A percentile compares a stretch with the other conserved stretches of the same genome.
Conservation (phyloP, 2,888 invertebrate genomes). For the Eupsilia transversa region DNA sequence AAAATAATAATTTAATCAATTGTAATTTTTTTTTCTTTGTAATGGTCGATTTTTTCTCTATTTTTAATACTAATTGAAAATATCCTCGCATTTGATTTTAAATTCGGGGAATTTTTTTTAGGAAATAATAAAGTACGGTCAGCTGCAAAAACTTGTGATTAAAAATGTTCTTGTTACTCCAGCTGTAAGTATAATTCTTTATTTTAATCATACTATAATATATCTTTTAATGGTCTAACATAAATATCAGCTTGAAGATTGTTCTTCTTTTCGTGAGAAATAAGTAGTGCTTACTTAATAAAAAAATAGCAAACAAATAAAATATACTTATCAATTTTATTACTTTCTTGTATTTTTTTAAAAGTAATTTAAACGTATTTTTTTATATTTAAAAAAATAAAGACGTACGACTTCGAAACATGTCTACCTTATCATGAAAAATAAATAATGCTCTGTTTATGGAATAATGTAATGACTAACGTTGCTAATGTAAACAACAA, state of each 20-base stretch:
- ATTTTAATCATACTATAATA: neutral
- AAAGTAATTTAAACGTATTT: too few relatives aligned
- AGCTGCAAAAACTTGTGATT: neutral
- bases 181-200: neutral
- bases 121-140: neutral
- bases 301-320: neutral
- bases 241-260: neutral
- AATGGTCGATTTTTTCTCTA: neutral
- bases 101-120: neutral
- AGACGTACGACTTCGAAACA: neutral
- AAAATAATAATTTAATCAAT: neutral
- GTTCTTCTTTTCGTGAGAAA: neutral
- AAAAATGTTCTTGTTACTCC: neutral
- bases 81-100: neutral
- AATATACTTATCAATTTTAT: neutral
- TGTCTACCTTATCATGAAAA: neutral
- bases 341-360: too few relatives aligned
- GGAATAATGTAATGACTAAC: neutral
- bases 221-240: neutral
- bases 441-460: neutral
- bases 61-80: neutral
- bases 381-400: too few relatives aligned
- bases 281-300: neutral
- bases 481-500: slow-evolving; percentile 6
- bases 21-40: neutral